phyloP scores from a whole-genome alignment of 2,797 vertebrate genomes.

The Pangasius sanitwongsei region DNA sequence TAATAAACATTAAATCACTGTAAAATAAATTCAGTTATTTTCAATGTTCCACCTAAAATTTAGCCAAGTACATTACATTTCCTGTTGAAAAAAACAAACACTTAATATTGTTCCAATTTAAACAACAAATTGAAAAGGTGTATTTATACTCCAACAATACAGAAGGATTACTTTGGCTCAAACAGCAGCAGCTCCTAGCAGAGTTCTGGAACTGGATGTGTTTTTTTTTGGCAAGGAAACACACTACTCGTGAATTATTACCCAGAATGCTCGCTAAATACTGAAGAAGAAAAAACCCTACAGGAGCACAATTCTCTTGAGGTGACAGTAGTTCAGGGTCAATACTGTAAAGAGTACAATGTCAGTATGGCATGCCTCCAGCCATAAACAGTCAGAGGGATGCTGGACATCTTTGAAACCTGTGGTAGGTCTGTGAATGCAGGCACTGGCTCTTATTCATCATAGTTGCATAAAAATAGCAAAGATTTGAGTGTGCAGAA shows the following conservation, averaged over 20 bases:
- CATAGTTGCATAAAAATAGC: neutral
- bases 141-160: neutral
- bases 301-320: neutral
- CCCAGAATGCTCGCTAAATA: neutral
- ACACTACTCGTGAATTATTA: neutral
- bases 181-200: neutral
- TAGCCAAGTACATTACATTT: neutral
- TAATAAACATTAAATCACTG: neutral
- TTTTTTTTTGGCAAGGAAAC: neutral
- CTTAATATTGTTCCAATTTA: neutral
- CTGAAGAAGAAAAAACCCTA: neutral
- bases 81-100: neutral
- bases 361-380: neutral
- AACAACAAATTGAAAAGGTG: neutral
- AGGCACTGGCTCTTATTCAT: neutral
- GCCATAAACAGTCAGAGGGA: neutral
- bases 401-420: neutral
- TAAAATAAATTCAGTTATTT: neutral
- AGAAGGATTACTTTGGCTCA: neutral
- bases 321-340: neutral
- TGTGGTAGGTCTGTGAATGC: neutral
- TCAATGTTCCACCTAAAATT: neutral
- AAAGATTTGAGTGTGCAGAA: neutral
- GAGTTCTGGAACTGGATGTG: neutral
- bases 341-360: neutral